Percentiles rank a stretch among this genome's conserved stretches.
phyloP scores from a whole-genome alignment of 2,888 invertebrate genomes.

The Xestobium rufovillosum region DNA sequence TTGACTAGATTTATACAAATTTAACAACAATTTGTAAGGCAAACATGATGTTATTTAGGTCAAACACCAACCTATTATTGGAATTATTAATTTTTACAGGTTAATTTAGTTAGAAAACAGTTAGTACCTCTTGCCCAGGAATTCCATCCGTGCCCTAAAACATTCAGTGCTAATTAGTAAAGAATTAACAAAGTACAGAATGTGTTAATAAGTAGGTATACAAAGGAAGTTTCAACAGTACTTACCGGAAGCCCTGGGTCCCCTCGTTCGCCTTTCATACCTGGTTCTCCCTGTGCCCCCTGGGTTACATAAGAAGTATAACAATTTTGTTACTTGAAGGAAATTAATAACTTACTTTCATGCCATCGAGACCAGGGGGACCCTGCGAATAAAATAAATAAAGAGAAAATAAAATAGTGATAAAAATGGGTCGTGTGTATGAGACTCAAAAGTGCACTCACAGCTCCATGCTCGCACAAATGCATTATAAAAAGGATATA shows the following conservation, averaged over 20 bases:
- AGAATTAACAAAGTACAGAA: conserved; percentile 8
- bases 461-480: no score
- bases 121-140: conserved; percentile 78
- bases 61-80: not conserved
- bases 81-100: not conserved
- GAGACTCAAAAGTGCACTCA: no score
- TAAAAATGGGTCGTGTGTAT: conserved; percentile 7
- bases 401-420: conserved; percentile 30
- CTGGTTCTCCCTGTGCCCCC: conserved; percentile 91
- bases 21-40: no score
- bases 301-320: conserved; percentile 37
- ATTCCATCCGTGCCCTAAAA: conserved; percentile 90
- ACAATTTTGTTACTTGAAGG: conserved; percentile 11
- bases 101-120: conserved; percentile 10
- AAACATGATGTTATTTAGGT: no score
- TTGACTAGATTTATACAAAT: no score
- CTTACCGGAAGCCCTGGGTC: conserved; percentile 90
- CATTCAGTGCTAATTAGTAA: conserved; percentile 22
- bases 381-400: conserved; percentile 66
- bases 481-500: no score
- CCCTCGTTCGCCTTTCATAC: conserved; percentile 85
- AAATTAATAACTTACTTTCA: conserved; percentile 70
- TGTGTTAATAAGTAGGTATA: conserved; percentile 8
- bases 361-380: conserved; percentile 88
- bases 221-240: no score